A percentile compares a stretch with the other conserved stretches of the same genome.
These are phyloP conservation scores for Todiramphus chloris DNA, from an alignment of 2,113 vertebrate species.

Conservation along the genomic window DNA sequence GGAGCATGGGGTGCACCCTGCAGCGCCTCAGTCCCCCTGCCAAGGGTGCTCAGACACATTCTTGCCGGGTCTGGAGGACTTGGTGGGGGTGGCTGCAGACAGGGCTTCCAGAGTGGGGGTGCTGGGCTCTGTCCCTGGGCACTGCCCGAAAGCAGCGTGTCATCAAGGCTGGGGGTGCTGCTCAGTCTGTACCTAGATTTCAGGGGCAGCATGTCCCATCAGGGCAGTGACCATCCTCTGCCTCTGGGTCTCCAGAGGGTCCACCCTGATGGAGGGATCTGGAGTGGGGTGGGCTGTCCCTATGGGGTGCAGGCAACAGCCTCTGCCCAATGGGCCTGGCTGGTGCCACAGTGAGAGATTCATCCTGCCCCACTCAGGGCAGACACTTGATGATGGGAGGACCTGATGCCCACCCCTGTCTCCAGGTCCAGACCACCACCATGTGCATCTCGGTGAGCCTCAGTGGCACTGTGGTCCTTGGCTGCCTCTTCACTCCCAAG, in stretches of 20 bases:
- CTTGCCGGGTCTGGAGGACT: background rate
- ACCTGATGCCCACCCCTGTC: background rate
- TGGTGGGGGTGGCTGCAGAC: accelerated
- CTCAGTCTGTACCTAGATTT: background rate
- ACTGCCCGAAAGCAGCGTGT: background rate
- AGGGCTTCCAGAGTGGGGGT: background rate
- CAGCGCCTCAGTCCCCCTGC: background rate
- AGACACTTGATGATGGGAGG: background rate
- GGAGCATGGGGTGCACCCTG: background rate
- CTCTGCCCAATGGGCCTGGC: background rate
- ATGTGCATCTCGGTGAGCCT: constrained; percentile 98
- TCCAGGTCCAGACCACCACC: constrained; percentile 97
- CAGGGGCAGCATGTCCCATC: too few species aligned
- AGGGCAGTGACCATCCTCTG: background rate
- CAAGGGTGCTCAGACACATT: accelerated
- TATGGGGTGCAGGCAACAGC: background rate
- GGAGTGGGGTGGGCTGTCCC: background rate
- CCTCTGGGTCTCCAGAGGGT: accelerated
- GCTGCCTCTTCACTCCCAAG: constrained; percentile 95
- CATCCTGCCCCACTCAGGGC: background rate
- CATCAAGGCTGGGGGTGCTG: background rate
- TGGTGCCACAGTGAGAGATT: background rate
- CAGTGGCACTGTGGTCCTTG: constrained; percentile 95
- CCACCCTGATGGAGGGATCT: background rate
- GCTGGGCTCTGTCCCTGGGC: background rate